Percentiles rank a stretch among this genome's conserved stretches.
phyloP scores from a whole-genome alignment of 2,888 invertebrate species.

The Parthenolecanium corni region DNA sequence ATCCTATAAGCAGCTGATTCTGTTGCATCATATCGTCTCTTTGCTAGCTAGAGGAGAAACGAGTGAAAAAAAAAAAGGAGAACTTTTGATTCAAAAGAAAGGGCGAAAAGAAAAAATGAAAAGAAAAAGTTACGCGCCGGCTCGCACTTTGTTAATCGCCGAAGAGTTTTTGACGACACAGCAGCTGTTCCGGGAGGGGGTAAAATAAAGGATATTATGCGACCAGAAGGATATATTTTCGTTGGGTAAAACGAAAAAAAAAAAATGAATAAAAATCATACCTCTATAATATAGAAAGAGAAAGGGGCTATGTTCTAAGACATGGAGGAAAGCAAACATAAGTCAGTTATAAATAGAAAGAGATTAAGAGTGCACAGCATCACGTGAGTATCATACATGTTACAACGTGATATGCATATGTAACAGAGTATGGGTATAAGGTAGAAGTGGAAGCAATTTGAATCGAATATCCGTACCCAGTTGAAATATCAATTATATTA shows the following conservation, averaged over 20 bases:
- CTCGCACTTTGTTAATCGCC: neutral
- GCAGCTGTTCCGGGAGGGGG: neutral
- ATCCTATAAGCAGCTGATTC: slow-evolving; percentile 5
- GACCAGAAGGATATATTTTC: neutral
- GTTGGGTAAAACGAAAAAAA: neutral
- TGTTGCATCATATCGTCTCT: neutral
- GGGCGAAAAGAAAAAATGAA: neutral
- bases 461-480: too few species aligned
- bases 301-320: too few species aligned
- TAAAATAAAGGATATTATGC: neutral
- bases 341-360: too few species aligned
- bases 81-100: too few species aligned
- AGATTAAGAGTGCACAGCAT: too few species aligned
- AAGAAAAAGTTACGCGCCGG: neutral
- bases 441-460: too few species aligned
- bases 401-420: too few species aligned
- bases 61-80: too few species aligned
- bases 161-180: neutral
- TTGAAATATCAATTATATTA: too few species aligned
- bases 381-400: too few species aligned
- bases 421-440: too few species aligned
- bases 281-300: neutral
- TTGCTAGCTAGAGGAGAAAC: neutral
- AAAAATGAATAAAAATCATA: neutral
- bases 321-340: too few species aligned